phyloP scores from a whole-genome alignment of 1,140 invertebrate species.

The Polypedilum pembai region DNA sequence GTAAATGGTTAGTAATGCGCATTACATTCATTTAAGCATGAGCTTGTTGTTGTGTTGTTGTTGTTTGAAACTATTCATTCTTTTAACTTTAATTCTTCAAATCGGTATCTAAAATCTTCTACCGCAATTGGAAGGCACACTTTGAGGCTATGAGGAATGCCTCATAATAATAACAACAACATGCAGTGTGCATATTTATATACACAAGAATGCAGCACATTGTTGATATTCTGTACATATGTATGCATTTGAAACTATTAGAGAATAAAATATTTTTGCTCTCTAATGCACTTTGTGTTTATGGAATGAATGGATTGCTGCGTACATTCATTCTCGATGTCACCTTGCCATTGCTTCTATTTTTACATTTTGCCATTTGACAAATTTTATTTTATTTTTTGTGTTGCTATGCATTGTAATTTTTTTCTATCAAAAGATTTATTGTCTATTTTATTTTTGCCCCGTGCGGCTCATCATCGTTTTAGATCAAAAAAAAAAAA shows the following conservation, averaged over 20 bases:
- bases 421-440: background rate
- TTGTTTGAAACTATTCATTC: background rate
- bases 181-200: slow-evolving; percentile 25
- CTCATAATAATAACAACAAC: slow-evolving; percentile 3
- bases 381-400: background rate
- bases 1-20: slow-evolving; percentile 4
- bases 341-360: background rate
- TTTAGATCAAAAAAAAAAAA: background rate
- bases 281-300: background rate
- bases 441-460: background rate
- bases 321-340: background rate
- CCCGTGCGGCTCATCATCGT: background rate
- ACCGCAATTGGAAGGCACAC: slow-evolving; percentile 12
- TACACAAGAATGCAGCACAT: slow-evolving; percentile 8
- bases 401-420: background rate
- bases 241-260: background rate
- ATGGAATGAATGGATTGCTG: background rate
- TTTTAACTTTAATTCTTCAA: background rate
- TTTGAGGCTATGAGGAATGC: slow-evolving; percentile 24
- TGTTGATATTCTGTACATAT: background rate
- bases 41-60: background rate
- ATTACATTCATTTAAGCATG: background rate
- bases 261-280: background rate
- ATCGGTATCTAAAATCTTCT: slow-evolving; percentile 15
- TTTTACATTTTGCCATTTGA: background rate